Percentiles rank a stretch among this genome's conserved stretches.
These are phyloP conservation scores for Spodoptera littoralis DNA, from an alignment of 2,888 invertebrate species.

Conservation along the genomic window DNA sequence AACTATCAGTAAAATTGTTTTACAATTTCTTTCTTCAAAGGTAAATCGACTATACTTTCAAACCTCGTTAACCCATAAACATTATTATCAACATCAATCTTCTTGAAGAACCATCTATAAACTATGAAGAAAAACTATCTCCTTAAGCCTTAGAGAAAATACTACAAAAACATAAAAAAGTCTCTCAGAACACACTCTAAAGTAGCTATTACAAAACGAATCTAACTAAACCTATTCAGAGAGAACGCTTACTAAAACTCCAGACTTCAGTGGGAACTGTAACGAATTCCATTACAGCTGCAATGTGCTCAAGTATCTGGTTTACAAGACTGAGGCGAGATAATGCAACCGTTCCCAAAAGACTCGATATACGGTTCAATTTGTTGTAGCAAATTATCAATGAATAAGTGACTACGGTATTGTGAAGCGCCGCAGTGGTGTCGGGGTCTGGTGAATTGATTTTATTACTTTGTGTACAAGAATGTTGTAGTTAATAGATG, in stretches of 20 bases:
- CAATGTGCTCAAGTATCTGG: constrained; percentile 30
- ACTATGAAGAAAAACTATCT: no score
- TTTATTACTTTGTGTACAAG: neutral
- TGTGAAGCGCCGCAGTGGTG: constrained; percentile 16
- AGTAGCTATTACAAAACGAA: neutral
- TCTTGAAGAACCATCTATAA: no score
- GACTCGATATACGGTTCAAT: constrained; percentile 53
- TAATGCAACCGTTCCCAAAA: constrained; percentile 46
- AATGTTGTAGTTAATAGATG: no score
- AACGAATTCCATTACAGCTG: constrained; percentile 41
- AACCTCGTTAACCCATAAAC: no score
- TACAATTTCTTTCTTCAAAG: no score
- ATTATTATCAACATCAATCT: no score
- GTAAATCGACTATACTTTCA: no score
- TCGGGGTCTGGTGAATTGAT: constrained; percentile 5
- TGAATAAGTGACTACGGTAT: constrained; percentile 60
- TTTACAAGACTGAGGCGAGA: constrained; percentile 38
- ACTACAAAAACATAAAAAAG: no score
- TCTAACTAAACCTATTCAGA: constrained; percentile 1
- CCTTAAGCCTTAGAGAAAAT: no score
- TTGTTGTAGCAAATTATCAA: constrained; percentile 56
- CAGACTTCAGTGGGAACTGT: constrained; percentile 13
- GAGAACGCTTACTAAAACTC: constrained; percentile 11
- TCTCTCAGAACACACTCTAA: neutral
- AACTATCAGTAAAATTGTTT: no score